Evolutionary conservation across 2,113 vertebrate genomes (phyloP).

Genomic region (Serinus canaria): DNA sequence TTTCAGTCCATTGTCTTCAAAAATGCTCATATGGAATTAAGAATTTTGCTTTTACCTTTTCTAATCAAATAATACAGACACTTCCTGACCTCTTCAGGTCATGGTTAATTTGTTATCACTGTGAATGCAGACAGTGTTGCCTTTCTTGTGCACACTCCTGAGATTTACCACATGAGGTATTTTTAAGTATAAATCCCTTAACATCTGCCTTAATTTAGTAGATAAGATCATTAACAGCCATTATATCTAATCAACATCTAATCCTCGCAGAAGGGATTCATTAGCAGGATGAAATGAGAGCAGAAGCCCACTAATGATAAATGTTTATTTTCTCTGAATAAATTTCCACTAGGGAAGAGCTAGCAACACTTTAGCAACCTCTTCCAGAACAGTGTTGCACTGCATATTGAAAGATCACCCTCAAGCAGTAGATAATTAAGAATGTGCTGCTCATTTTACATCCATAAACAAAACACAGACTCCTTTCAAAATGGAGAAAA

Average conservation of each 20-base stretch:
- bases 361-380: constrained; percentile 17
- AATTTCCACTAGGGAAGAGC: constrained; percentile 41
- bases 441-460: neutral
- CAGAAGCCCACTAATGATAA: constrained; percentile 66
- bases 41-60: neutral
- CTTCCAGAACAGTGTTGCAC: neutral
- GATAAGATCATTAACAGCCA: constrained; percentile 78
- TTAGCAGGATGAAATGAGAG: constrained; percentile 68
- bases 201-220: constrained; percentile 82
- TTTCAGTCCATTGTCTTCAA: neutral
- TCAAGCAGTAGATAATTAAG: neutral
- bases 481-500: neutral
- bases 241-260: constrained; percentile 80
- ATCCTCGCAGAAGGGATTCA: constrained; percentile 75
- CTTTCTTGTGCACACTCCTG: constrained; percentile 52
- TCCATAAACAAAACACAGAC: neutral
- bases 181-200: constrained; percentile 79
- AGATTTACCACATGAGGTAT: constrained; percentile 74
- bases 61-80: constrained; percentile 37
- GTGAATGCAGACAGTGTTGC: constrained; percentile 59
- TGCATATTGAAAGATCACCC: neutral
- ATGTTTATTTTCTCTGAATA: constrained; percentile 70
- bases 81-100: constrained; percentile 60
- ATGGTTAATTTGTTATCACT: constrained; percentile 67
- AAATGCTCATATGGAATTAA: neutral